phyloP scores from a whole-genome alignment of 2,797 vertebrate species.

The Megaceryle alcyon region DNA sequence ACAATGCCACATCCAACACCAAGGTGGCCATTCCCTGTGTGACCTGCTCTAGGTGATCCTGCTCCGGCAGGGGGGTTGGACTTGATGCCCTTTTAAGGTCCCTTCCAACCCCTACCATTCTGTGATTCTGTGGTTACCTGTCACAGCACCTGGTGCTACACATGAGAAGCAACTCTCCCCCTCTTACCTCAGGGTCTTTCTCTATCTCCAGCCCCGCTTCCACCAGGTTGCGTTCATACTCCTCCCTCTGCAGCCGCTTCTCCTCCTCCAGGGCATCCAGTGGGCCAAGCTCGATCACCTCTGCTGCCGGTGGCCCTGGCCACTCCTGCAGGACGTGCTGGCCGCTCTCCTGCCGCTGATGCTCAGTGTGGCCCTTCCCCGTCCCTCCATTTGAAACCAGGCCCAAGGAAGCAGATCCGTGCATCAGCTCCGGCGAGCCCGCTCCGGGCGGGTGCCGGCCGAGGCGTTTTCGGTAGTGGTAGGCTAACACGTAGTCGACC shows the following conservation, averaged over 20 bases:
- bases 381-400: constrained; percentile 83
- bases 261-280: constrained; percentile 85
- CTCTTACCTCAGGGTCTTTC: constrained; percentile 89
- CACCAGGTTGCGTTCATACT: constrained; percentile 88
- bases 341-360: neutral
- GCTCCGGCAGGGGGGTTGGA: too few relatives aligned
- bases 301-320: neutral
- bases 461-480: constrained; percentile 85
- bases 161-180: accelerated
- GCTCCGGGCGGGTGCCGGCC: neutral
- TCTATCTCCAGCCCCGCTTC: constrained; percentile 92
- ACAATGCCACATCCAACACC: neutral
- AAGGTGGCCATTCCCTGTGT: neutral
- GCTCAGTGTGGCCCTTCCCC: constrained; percentile 60
- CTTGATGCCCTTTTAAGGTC: too few relatives aligned
- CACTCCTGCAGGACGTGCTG: neutral
- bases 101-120: too few relatives aligned
- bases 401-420: constrained; percentile 17
- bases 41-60: too few relatives aligned
- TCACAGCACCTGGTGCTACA: accelerated
- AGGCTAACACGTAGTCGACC: constrained; percentile 93
- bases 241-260: constrained; percentile 87
- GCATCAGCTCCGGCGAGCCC: constrained; percentile 49
- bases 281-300: constrained; percentile 73
- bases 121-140: neutral